phyloP scores from a whole-genome alignment of 2,113 vertebrate genomes.

The Gulo gulo region DNA sequence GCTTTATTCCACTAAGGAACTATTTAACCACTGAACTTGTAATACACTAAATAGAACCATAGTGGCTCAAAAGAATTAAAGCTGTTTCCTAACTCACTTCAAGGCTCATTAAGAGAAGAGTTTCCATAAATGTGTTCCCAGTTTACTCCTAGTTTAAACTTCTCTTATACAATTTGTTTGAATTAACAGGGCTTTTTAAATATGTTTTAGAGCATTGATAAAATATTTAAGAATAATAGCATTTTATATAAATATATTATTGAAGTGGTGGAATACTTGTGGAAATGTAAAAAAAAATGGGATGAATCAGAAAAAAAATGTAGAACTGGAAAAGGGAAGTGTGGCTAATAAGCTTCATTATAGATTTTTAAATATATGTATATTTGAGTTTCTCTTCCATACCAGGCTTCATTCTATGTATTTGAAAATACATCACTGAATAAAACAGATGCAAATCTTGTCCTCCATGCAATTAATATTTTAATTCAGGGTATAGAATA shows the following conservation, averaged over 20 bases:
- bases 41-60: slow-evolving; percentile 43
- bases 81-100: slow-evolving; percentile 48
- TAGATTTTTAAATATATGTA: background rate
- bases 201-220: background rate
- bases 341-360: background rate
- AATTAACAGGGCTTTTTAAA: slow-evolving; percentile 21
- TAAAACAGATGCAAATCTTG: background rate
- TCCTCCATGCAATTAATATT: background rate
- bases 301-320: background rate
- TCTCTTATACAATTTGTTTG: background rate
- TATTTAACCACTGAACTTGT: slow-evolving; percentile 62
- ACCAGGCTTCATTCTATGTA: background rate
- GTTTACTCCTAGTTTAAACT: slow-evolving; percentile 30
- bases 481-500: background rate
- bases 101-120: slow-evolving; percentile 66
- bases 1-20: slow-evolving; percentile 31
- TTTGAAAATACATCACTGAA: background rate
- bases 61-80: slow-evolving; percentile 56
- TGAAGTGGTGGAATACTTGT: background rate
- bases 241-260: background rate
- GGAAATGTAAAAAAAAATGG: background rate
- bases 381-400: background rate
- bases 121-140: slow-evolving; percentile 27
- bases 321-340: background rate
- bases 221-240: background rate